These are phyloP conservation scores for Pseudomyrmex cubaensis DNA, from an alignment of 1,140 invertebrate species.

Conservation along the genomic window DNA sequence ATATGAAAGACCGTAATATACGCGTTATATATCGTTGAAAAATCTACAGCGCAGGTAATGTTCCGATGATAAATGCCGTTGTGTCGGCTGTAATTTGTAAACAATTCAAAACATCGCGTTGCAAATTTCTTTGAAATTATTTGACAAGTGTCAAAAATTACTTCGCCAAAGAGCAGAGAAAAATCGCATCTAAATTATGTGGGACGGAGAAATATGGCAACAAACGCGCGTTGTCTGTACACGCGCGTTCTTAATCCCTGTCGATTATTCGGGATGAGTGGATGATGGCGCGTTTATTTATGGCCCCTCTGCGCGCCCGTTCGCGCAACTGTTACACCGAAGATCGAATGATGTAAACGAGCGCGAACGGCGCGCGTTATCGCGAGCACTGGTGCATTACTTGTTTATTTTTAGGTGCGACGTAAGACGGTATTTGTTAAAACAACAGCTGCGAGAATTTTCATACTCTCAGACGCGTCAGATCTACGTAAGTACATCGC, in stretches of 20 bases:
- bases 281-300: conserved; percentile 51
- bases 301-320: not conserved
- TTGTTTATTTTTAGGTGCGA: conserved; percentile 42
- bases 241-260: conserved; percentile 37
- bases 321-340: not conserved
- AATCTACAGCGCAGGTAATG: no score
- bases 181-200: not conserved
- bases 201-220: not conserved
- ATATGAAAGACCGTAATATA: conserved; percentile 4
- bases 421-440: conserved; percentile 46
- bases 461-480: not conserved
- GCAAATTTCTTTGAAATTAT: no score
- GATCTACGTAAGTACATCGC: not conserved
- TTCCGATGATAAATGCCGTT: not conserved
- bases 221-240: not conserved
- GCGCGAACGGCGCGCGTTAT: conserved; percentile 22
- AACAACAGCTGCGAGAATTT: conserved; percentile 39
- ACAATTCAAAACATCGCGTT: no score
- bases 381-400: not conserved
- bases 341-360: conserved; percentile 48
- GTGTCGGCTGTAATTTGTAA: no score
- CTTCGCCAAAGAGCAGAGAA: no score
- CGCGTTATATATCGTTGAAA: conserved; percentile 10
- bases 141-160: no score
- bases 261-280: conserved; percentile 52